Percentiles rank a stretch among this genome's conserved stretches.
Evolutionary conservation across 2,797 vertebrate genomes (phyloP).

Genomic region (Amniataba percoides): DNA sequence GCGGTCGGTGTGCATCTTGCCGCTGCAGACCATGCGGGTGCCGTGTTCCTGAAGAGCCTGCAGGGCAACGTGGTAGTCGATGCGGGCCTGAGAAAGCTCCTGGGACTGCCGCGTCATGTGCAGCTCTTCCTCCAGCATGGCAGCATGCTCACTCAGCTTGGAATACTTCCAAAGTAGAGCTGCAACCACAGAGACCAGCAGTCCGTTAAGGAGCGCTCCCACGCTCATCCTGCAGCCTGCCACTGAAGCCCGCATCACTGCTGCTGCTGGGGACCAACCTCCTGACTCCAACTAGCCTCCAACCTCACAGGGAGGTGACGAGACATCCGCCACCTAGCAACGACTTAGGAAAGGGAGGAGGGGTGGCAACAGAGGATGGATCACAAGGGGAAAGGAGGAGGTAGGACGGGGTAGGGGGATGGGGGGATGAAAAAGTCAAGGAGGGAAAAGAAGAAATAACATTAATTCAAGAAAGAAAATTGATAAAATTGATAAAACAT

Average conservation of each 20-base stretch:
- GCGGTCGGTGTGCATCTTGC: slow-evolving; percentile 97
- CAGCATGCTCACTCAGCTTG: slow-evolving; percentile 89
- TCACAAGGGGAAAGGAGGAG: not conserved
- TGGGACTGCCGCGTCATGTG: slow-evolving; percentile 88
- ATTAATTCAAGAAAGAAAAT: slow-evolving; percentile 13
- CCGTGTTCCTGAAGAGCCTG: slow-evolving; percentile 92
- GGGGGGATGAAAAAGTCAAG: not conserved
- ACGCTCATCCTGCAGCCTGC: slow-evolving; percentile 92
- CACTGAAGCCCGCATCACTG: slow-evolving; percentile 82
- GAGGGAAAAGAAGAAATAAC: not conserved
- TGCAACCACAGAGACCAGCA: slow-evolving; percentile 93
- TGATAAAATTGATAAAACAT: not conserved
- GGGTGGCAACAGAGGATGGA: not conserved
- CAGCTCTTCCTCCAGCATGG: slow-evolving; percentile 92
- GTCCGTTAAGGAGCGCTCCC: slow-evolving; percentile 91
- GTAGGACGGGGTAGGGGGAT: not conserved
- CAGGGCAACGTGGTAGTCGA: slow-evolving; percentile 94
- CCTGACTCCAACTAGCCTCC: slow-evolving; percentile 62
- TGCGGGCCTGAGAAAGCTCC: slow-evolving; percentile 87
- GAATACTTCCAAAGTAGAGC: slow-evolving; percentile 96
- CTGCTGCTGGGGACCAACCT: slow-evolving; percentile 74
- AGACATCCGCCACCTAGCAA: slow-evolving; percentile 57
- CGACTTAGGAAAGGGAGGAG: slow-evolving; percentile 34
- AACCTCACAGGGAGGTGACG: slow-evolving; percentile 37
- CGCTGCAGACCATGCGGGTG: slow-evolving; percentile 96